Evolutionary conservation across 1,140 invertebrate genomes (phyloP).

Genomic region (Dolichoris vasculosae): DNA sequence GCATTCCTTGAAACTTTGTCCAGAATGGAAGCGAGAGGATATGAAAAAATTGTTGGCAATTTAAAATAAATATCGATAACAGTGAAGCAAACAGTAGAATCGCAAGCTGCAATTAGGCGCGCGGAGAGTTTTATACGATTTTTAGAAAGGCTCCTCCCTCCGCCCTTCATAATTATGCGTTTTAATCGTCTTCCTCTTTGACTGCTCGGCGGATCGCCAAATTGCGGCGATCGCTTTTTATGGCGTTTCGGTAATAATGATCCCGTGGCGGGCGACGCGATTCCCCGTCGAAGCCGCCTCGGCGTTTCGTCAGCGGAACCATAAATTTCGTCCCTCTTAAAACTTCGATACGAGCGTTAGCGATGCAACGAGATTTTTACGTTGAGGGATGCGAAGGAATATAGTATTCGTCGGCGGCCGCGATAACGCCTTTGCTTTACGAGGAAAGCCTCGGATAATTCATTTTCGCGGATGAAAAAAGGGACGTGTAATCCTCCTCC

Average conservation of each 20-base stretch:
- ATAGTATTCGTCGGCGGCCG: no score
- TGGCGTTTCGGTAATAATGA: constrained; percentile 22
- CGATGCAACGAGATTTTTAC: not conserved
- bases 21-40: not conserved
- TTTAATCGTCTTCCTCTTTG: constrained; percentile 19
- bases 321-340: constrained; percentile 11
- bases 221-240: constrained; percentile 19
- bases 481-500: no score
- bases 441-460: not conserved
- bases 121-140: constrained; percentile 25
- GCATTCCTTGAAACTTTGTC: not conserved
- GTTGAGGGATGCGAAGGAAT: not conserved
- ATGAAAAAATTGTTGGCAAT: not conserved
- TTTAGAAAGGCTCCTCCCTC: constrained; percentile 13
- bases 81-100: constrained; percentile 3
- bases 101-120: not conserved
- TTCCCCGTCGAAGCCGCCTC: not conserved
- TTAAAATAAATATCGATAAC: not conserved
- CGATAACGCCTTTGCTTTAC: no score
- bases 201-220: not conserved
- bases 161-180: constrained; percentile 18
- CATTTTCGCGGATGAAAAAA: not conserved
- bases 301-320: constrained; percentile 1
- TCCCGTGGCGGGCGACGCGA: not conserved
- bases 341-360: not conserved